Base-by-base conservation (phyloP, 2,113 vertebrate species). In the Ptilonorhynchus violaceus region DNA sequence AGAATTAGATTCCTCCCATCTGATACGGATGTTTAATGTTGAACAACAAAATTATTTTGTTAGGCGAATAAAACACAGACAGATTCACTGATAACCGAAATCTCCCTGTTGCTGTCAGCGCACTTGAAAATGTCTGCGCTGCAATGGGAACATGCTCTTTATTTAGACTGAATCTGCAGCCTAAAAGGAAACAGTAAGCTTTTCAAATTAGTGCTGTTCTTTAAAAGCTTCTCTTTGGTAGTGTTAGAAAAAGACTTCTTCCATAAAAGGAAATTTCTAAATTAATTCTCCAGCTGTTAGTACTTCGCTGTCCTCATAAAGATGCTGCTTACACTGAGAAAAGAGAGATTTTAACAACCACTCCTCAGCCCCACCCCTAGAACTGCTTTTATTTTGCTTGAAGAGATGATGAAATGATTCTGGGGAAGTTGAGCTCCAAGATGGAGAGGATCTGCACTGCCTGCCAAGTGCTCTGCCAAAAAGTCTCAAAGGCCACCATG, bases 211-310 rank as follows among this genome's bases (percentile, higher is more conserved):
- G 73, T 75, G 77, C 37, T 15, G 72, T 82, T 94, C 91, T 96
- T 93, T 96, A 87, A 94, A 96, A 87, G 89, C 89, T 94, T 92
- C 80, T 94, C 46, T 97, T 91, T 78, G 77, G 49, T 92, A 75
- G 52, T 60, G 60, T 81, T 85, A 82, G 91, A 85, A 96, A 96
- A 96, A 89, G 44, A 72, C 73, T 68, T 95, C 66, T 89, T 87
- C 96, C 95, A 64, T 87, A 92, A 96, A 96, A 97, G 95, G 95
- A 92, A 91, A 75, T 89, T 84, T 81, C 94, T 96, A 96, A 96
- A 96, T 96, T 91, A 91, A 89, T 94, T 96, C 93, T 82, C 95
- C 95, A 97, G 93, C 94, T 97, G 96, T 86, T 95, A 85, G 91
- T 87, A 96, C 93, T 97, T 97, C 0, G 11, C 84, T 91, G 69